Evolutionary conservation across 2,888 invertebrate genomes (phyloP), one percentile per base, ranked within the genome.

Genomic region (Microctonus brassicae): DNA sequence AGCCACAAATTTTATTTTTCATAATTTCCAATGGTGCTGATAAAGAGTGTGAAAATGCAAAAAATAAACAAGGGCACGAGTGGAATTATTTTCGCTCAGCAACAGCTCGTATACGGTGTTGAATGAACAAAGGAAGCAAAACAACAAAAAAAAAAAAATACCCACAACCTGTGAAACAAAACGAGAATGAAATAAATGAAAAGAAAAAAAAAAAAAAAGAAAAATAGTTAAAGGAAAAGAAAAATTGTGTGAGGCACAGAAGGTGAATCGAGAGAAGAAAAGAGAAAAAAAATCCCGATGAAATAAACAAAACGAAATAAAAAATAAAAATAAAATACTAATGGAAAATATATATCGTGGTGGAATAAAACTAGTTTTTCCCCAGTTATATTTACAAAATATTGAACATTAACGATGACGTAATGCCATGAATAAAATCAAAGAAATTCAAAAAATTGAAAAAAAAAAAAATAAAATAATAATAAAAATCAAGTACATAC

Each of bases 381-480:
- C 76, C 77, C 80, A 80, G 80, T 79, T 75, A 80, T 76, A 67
- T 73, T 63, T 74, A 71, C 77, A 77, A 65, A 64, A 63, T 75
- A 20, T 24, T 9, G 24, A 53, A 24, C 24, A 11, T 22, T 53
- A 24, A n/a, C n/a, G n/a, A n/a, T n/a, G n/a, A n/a, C n/a, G 53
- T 11, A 53, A 11, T 36, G 29, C 61, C 17, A 42, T 70, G 69
- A 42, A 71, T 42, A 75, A 64, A 79, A 78, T 78, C 75, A 79
- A 80, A 79, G 80, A 77, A 81, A 79, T 80, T 76, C 74, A 75
- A 80, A 80, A 80, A 80, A 80, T 75, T 75, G n/a, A n/a, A n/a
- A n/a, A n/a, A n/a, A n/a, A n/a, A n/a, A n/a, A n/a, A n/a, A n/a
- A n/a, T n/a, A n/a, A n/a, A n/a, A n/a, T n/a, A n/a, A n/a, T n/a